Evolutionary conservation across 2,888 invertebrate species (phyloP), one percentile per base, ranked within the genome.

Genomic region (Actias luna): DNA sequence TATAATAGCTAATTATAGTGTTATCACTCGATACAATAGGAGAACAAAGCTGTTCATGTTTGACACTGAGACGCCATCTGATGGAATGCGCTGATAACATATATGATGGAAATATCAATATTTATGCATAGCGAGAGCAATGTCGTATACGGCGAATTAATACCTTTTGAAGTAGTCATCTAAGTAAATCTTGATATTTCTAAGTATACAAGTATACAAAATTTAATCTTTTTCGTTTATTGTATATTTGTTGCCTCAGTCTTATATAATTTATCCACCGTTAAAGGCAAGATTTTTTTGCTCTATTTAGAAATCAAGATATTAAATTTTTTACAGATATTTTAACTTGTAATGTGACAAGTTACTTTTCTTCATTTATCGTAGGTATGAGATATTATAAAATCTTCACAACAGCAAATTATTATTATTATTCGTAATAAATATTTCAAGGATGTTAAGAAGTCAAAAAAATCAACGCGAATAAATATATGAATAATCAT

Each of bases 51-150:
- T 55, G 29, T 63, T 58, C 50, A 59, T 59, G 36, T 58, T 31
- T 63, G 59, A 63, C 39, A 67, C 64, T 65, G 61, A 67, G 63
- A 65, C 66, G 36, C 61, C 67, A 65, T 67, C 65, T 60, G 65
- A 70, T 64, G 63, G 55, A 64, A 46, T 58, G 59, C 42, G 22
- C 61, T 57, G 61, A 62, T 62, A 62, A 62, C 61, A 31, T 1
- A 8, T 36, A 33, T 58, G 57, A 57, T 61, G 39, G 33, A 57
- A 57, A 27, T 36, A 57, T 58, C 52, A 57, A 39, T 42, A 62
- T 62, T 57, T 57, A 25, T 55, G 55, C 55, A 55, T 29, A 55
- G 27, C 29, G 29, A 55, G 55, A 29, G 16, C 29, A 29, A 55
- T 46, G 35, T 60, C 46, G 35, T 33, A 33, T 35, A 60, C 5